Conservation (phyloP, 2,888 invertebrate species). For the Aspidiotus rigidus region DNA sequence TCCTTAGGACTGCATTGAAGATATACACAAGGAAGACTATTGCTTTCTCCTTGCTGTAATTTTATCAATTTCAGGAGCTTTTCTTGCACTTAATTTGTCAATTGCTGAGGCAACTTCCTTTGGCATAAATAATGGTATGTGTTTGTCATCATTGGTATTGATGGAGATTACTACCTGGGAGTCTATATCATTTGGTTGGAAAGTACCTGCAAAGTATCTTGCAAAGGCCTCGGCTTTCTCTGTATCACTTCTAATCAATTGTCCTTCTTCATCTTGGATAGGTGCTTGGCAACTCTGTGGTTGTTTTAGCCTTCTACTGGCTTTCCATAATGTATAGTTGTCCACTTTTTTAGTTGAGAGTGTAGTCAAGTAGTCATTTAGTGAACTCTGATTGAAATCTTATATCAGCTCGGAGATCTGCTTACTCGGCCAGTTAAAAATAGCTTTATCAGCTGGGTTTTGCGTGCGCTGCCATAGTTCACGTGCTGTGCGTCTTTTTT, state of each 20-base stretch:
- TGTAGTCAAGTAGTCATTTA: background rate
- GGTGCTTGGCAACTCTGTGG: background rate
- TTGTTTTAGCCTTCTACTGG: background rate
- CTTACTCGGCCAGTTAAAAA: background rate
- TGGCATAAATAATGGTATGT: too few relatives aligned
- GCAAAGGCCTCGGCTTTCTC: background rate
- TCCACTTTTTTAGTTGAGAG: background rate
- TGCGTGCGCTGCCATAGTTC: background rate
- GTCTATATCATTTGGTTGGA: background rate
- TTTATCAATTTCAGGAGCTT: too few relatives aligned
- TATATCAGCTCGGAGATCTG: background rate
- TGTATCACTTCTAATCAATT: background rate
- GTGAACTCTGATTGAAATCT: background rate
- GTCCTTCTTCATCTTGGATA: background rate
- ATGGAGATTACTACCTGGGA: too few relatives aligned
- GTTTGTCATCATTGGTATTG: too few relatives aligned
- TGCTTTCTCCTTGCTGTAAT: too few relatives aligned
- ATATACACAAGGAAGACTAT: too few relatives aligned
- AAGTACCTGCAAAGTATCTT: background rate
- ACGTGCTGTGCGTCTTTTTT: background rate
- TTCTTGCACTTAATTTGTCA: too few relatives aligned
- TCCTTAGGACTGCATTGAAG: too few relatives aligned
- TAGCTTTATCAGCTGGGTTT: background rate
- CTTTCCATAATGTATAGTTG: background rate
- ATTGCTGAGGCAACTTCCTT: too few relatives aligned